phyloP scores from a whole-genome alignment of 2,888 invertebrate genomes.

The Nephrotoma flavescens region DNA sequence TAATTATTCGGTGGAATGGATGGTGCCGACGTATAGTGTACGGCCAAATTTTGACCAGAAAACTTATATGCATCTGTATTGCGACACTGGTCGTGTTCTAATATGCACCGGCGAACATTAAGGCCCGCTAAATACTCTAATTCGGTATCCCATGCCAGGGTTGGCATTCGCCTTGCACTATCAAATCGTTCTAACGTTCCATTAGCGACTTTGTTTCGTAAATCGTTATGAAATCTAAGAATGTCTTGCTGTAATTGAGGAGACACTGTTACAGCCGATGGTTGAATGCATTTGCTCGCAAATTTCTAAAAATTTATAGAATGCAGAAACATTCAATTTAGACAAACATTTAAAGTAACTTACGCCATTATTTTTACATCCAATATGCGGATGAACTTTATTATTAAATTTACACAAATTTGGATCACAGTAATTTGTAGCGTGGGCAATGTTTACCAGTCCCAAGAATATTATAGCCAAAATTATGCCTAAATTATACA shows the following conservation, averaged over 20 bases:
- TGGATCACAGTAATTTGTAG: not conserved
- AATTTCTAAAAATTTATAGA: too few relatives aligned
- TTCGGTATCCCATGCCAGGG: not conserved
- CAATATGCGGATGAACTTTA: not conserved
- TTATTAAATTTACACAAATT: not conserved
- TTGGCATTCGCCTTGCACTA: too few relatives aligned
- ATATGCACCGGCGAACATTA: not conserved
- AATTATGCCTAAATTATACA: too few relatives aligned
- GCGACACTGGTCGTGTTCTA: not conserved
- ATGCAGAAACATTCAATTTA: too few relatives aligned
- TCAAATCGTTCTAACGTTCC: not conserved
- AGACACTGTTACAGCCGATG: not conserved
- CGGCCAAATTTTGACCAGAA: not conserved
- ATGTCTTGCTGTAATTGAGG: not conserved
- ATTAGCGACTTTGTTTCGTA: not conserved
- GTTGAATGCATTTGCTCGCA: not conserved
- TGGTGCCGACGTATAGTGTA: too few relatives aligned
- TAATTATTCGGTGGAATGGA: too few relatives aligned
- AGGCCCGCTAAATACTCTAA: not conserved
- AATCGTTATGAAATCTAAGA: not conserved
- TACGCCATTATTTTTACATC: not conserved
- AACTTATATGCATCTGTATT: not conserved
- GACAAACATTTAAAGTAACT: too few relatives aligned
- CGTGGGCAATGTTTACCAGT: not conserved
- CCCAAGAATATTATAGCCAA: not conserved